Evolutionary conservation across 2,888 invertebrate genomes (phyloP).

Genomic region (Drosophila demipolita): DNA sequence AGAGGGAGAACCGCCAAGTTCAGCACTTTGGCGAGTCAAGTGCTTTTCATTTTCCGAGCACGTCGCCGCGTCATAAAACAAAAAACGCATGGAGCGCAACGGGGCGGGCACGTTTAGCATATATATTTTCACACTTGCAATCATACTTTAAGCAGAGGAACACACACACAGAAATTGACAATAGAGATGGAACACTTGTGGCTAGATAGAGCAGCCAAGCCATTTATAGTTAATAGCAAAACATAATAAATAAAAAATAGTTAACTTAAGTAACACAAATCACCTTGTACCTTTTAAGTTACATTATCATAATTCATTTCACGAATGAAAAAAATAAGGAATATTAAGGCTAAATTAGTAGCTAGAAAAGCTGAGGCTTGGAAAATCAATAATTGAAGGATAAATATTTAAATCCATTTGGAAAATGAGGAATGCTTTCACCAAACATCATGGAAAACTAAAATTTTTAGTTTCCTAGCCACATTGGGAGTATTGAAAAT

Average conservation of each 20-base stretch:
- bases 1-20: slow-evolving; percentile 66
- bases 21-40: slow-evolving; percentile 78
- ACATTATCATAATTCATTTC: background rate
- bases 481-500: background rate
- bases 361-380: background rate
- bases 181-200: slow-evolving; percentile 50
- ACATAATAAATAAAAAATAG: background rate
- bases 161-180: slow-evolving; percentile 27
- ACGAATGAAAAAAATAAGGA: too few relatives aligned
- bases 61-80: slow-evolving; percentile 79
- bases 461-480: background rate
- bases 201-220: background rate
- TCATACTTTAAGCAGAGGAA: slow-evolving; percentile 77
- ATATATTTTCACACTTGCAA: slow-evolving; percentile 81
- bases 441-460: background rate
- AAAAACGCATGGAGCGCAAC: slow-evolving; percentile 71
- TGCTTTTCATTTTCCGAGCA: slow-evolving; percentile 80
- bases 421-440: background rate
- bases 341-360: background rate
- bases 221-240: background rate
- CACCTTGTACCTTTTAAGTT: too few relatives aligned
- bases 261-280: background rate
- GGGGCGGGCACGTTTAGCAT: slow-evolving; percentile 75
- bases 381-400: background rate
- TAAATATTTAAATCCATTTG: background rate